These are phyloP conservation scores for Agrypnia vestita DNA, from an alignment of 1,140 invertebrate genomes.

Conservation along the genomic window DNA sequence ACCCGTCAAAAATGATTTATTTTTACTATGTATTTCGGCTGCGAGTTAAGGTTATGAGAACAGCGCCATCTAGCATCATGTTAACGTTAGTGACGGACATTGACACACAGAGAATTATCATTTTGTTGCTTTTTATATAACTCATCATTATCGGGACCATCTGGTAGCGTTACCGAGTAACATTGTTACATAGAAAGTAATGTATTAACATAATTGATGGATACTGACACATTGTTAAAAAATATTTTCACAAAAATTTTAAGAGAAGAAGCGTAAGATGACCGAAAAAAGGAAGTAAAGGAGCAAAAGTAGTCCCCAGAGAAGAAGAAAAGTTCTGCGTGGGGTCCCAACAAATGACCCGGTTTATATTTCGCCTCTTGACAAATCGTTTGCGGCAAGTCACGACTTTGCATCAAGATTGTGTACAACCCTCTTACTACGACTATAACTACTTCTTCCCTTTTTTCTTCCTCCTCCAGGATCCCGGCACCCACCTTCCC, in stretches of 20 bases:
- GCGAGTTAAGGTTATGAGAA: no score
- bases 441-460: constrained; percentile 23
- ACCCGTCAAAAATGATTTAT: no score
- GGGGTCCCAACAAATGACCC: constrained; percentile 59
- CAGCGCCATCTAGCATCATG: no score
- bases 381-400: constrained; percentile 61
- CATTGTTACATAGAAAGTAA: no score
- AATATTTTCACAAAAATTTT: not conserved
- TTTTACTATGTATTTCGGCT: no score
- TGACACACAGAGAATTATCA: no score
- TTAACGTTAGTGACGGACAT: no score
- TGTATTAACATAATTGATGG: no score
- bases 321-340: constrained; percentile 37
- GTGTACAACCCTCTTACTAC: constrained; percentile 37
- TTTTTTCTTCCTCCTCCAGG: constrained; percentile 4
- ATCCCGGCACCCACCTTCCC: constrained; percentile 1
- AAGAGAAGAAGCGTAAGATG: constrained; percentile 38
- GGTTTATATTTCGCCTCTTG: constrained; percentile 60
- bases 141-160: no score
- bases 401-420: constrained; percentile 61
- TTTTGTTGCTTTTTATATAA: no score
- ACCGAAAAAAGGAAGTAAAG: constrained; percentile 32
- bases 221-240: no score
- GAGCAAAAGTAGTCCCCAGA: constrained; percentile 34
- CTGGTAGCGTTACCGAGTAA: no score